phyloP scores from a whole-genome alignment of 2,888 invertebrate genomes.

The Cryptocephalus primarius region DNA sequence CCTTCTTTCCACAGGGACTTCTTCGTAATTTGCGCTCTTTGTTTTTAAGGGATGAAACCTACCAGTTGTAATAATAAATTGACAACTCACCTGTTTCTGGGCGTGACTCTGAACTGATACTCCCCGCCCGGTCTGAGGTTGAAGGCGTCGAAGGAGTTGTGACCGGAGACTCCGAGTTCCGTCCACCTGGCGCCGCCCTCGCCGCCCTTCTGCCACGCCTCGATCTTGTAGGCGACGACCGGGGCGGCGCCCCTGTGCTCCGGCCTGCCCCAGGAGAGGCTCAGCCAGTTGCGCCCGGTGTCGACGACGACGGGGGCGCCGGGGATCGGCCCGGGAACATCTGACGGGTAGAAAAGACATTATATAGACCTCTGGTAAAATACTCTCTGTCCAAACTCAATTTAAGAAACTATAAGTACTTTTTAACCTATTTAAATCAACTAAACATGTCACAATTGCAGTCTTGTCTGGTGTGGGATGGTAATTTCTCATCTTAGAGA shows the following conservation, averaged over 20 bases:
- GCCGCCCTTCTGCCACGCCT: conserved; percentile 67
- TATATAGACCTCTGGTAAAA: conserved; percentile 1
- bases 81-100: conserved; percentile 50
- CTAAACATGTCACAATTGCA: too few species aligned
- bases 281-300: conserved; percentile 75
- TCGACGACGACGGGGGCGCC: conserved; percentile 67
- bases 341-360: conserved; percentile 38
- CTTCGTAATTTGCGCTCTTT: too few species aligned
- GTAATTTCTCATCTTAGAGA: too few species aligned
- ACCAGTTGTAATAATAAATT: too few species aligned
- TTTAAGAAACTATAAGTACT: too few species aligned
- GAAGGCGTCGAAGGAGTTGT: conserved; percentile 73
- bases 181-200: conserved; percentile 78
- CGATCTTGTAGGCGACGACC: conserved; percentile 66
- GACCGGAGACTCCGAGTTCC: conserved; percentile 69
- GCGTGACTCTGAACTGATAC: conserved; percentile 80
- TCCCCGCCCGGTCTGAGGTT: conserved; percentile 68
- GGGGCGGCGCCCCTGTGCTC: conserved; percentile 58
- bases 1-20: too few species aligned
- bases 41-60: too few species aligned
- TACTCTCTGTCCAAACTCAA: background rate
- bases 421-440: too few species aligned
- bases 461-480: too few species aligned
- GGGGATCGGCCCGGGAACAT: conserved; percentile 70
- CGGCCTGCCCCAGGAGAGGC: conserved; percentile 74